A percentile compares a stretch with the other conserved stretches of the same genome.
Evolutionary conservation across 1,140 invertebrate genomes (phyloP).

Genomic region (Drosophila bifasciata): DNA sequence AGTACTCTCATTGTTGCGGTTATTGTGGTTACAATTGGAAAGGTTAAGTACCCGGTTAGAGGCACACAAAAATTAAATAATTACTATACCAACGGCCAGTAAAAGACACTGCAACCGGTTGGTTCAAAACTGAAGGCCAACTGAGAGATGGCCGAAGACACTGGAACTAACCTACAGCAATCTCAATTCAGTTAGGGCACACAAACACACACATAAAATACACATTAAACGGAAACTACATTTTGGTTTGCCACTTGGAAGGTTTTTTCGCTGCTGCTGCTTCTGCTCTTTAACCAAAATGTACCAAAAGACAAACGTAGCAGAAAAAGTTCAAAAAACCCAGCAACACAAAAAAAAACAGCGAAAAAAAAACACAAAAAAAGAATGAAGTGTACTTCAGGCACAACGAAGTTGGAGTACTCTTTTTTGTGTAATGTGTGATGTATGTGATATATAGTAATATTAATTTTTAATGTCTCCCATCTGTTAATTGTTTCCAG

Average conservation of each 20-base stretch:
- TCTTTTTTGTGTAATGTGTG: no score
- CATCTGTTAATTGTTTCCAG: no score
- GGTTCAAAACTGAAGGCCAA: no score
- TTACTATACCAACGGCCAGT: constrained; percentile 39
- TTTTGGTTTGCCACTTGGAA: background rate
- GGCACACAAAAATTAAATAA: constrained; percentile 73
- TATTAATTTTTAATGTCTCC: no score
- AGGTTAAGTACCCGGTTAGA: constrained; percentile 71
- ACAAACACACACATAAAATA: no score
- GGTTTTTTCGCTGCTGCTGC: no score
- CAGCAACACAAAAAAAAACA: no score
- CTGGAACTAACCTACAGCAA: background rate
- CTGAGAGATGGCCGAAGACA: constrained; percentile 1
- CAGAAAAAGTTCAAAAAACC: constrained; percentile 51
- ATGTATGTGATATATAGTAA: no score
- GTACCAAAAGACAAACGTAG: constrained; percentile 13
- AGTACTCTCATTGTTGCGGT: constrained; percentile 74
- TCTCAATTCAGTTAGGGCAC: background rate
- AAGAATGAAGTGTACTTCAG: no score
- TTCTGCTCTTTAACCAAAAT: constrained; percentile 3
- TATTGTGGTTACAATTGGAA: constrained; percentile 57
- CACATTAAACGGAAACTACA: background rate
- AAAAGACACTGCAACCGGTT: constrained; percentile 3
- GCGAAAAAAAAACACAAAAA: background rate
- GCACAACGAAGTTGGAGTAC: no score